Conservation (phyloP, 1,140 invertebrate species). For the Apis cerana region DNA sequence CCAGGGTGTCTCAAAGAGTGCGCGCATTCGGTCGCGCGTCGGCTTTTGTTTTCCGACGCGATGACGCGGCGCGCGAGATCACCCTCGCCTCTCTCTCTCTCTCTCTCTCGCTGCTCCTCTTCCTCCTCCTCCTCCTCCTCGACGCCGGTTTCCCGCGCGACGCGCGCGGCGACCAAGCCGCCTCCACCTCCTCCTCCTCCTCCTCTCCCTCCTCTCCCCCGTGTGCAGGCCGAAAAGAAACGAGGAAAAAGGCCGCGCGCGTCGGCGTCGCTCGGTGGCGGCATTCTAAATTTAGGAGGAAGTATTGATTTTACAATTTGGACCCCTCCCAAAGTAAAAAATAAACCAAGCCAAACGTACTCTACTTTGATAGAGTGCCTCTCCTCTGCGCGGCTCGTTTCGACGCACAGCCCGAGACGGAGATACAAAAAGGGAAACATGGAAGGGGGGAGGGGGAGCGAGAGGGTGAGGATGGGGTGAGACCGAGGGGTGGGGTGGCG, state of each 20-base stretch:
- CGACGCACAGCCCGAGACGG: slow-evolving; percentile 68
- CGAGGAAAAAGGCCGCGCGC: slow-evolving; percentile 59
- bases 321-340: slow-evolving; percentile 81
- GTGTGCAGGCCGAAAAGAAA: slow-evolving; percentile 42
- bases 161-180: slow-evolving; percentile 2
- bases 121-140: neutral
- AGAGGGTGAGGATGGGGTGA: neutral
- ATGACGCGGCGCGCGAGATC: slow-evolving; percentile 31
- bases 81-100: neutral
- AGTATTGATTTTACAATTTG: slow-evolving; percentile 82
- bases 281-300: slow-evolving; percentile 79
- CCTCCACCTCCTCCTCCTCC: too few species aligned
- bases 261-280: slow-evolving; percentile 56
- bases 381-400: slow-evolving; percentile 76
- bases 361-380: slow-evolving; percentile 80
- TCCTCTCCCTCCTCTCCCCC: neutral
- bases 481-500: neutral
- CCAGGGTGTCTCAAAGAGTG: neutral
- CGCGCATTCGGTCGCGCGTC: slow-evolving; percentile 9
- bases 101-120: neutral
- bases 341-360: slow-evolving; percentile 80
- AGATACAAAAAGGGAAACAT: slow-evolving; percentile 52
- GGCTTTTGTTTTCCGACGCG: slow-evolving; percentile 32
- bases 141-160: slow-evolving; percentile 21
- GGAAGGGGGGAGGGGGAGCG: slow-evolving; percentile 3